Evolutionary conservation across 2,113 vertebrate species (phyloP), one percentile per base, ranked within the genome.

Genomic region (Columba livia): DNA sequence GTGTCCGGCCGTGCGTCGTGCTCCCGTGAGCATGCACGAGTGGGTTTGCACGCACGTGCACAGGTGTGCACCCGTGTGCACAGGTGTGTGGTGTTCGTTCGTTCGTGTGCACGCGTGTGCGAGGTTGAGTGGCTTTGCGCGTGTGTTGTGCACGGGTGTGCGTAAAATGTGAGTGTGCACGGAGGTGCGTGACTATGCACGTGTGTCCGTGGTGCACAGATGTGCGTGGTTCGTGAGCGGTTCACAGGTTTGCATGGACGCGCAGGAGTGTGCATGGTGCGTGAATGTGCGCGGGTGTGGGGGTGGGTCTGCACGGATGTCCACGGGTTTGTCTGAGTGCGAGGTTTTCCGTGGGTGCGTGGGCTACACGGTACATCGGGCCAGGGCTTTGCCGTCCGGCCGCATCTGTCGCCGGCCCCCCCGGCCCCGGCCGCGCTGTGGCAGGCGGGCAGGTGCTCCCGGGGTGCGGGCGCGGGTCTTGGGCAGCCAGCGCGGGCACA

Each of bases 381-480:
- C 31, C 31, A 5, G 18, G n/a, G 28, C 7, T 2, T 16, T 8
- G 17, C 61, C 31, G 25, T 4, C 51, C 7, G 29, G 8, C 51
- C 6, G 7, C 44, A 12, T 32, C 23, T 2, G 7, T 51, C 20
- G 15, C 11, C 8, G 40, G 12, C 7, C 15, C 6, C 2, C 24
- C 15, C 11, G 13, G n/a, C 44, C 38, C 47, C 10, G 16, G 31
- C 42, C 7, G 69, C 31, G 29, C 11, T 69, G 81, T 42, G 31
- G 38, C 65, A 34, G n/a, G 38, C 34, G 48, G 21, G 29, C 34
- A 12, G 36, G 31, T 42, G 25, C 50, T 11, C 6, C 32, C 7
- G 29, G n/a, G 2, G 1, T 15, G 48, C 11, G 34, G 38, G n/a
- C 12, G 21, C 1, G 1, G 14, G 18, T 53, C 19, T 36, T 6